Conservation (phyloP, 2,797 vertebrate species). For the Amblyraja radiata region DNA sequence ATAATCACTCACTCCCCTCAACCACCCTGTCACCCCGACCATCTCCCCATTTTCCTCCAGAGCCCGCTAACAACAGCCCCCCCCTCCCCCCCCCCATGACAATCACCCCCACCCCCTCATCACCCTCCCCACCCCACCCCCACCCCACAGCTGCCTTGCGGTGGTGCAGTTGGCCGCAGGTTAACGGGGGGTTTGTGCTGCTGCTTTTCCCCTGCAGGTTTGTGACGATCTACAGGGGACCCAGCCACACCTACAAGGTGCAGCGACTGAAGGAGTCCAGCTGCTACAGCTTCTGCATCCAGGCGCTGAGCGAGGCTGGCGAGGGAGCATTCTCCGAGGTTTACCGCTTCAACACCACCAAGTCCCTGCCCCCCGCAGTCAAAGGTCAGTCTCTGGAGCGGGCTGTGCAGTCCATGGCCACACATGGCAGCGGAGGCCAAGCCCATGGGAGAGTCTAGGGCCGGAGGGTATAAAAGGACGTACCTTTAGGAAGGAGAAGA, state of each 20-base stretch:
- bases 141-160: no score
- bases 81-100: no score
- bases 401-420: no score
- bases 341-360: conserved; percentile 85
- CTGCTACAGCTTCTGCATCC: conserved; percentile 89
- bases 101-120: no score
- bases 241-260: conserved; percentile 95
- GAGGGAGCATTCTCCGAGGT: conserved; percentile 86
- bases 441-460: background rate
- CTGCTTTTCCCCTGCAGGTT: conserved; percentile 62
- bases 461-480: no score
- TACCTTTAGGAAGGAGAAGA: no score
- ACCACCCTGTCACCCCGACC: background rate
- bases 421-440: no score
- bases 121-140: no score
- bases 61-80: no score
- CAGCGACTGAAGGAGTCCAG: conserved; percentile 86
- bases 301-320: conserved; percentile 81
- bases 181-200: no score
- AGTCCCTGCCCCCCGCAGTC: conserved; percentile 83
- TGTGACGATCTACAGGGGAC: conserved; percentile 84
- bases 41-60: no score
- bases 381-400: conserved; percentile 68
- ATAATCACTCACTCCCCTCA: background rate
- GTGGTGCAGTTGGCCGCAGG: no score